Evolutionary conservation across 2,888 invertebrate genomes (phyloP).

Genomic region (Noctua fimbriata): DNA sequence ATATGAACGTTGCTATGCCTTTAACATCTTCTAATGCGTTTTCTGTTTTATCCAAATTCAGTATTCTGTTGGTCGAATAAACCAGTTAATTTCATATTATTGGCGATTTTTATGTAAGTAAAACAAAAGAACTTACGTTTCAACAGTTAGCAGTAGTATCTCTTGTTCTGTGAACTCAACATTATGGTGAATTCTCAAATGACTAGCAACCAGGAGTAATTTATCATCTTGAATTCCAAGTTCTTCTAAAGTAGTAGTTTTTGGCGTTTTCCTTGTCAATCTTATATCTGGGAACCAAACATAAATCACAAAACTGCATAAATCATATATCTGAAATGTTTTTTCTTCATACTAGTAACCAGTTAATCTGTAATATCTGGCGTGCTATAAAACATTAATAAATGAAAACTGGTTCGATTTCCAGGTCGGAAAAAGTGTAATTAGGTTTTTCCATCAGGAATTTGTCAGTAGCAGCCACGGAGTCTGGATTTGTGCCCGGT

Average conservation of each 20-base stretch:
- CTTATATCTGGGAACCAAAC: constrained; percentile 43
- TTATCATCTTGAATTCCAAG: constrained; percentile 55
- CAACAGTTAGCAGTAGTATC: constrained; percentile 33
- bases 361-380: no score
- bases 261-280: constrained; percentile 35
- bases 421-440: no score
- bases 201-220: constrained; percentile 34
- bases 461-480: no score
- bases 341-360: background rate
- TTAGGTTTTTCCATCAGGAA: no score
- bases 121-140: constrained; percentile 40
- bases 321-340: no score
- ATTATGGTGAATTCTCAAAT: constrained; percentile 46
- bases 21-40: constrained; percentile 30
- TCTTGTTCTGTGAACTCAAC: constrained; percentile 43
- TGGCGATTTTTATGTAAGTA: no score
- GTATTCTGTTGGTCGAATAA: constrained; percentile 26
- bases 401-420: no score
- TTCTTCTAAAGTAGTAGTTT: constrained; percentile 47
- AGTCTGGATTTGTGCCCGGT: no score
- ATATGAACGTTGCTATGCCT: constrained; percentile 74
- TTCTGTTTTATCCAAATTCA: constrained; percentile 34
- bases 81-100: background rate
- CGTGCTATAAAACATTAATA: no score
- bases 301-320: background rate